Evolutionary conservation across 2,113 vertebrate species (phyloP), one percentile per base, ranked within the genome.

Genomic region (Poeciliopsis prolifica): DNA sequence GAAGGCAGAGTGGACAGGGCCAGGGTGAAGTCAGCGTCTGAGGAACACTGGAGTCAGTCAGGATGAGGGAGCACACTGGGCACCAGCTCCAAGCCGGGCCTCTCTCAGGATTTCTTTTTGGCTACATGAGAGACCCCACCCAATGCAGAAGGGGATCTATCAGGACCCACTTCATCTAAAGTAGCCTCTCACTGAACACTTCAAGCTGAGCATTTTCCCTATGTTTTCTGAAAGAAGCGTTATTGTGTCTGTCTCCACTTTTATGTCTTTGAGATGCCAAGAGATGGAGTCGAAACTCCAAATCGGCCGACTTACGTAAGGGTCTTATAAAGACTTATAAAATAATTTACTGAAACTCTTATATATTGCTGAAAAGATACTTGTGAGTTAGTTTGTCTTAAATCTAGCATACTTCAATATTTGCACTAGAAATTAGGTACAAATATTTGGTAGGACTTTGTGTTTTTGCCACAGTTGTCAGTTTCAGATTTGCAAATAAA

Each of bases 1-100:
- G 80, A 86, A 33, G 51, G 44, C 74, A 79, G 62, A 79, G 72
- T 80, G 62, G 76, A 65, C 64, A 64, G 71, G 77, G 74, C 71
- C 31, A 69, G 66, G 63, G 73, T 86, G 86, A 87, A 84, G 87
- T 84, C 89, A 89, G 79, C 37, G n/a, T 64, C 72, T 77, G 73
- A 81, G 58, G 86, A 91, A 91, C 89, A 91, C 81, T 83, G 61
- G 74, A 84, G 67, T 85, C 81, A 87, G 86, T 91, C 85, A 89
- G 83, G 78, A 80, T 81, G 79, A 85, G 74, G 75, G 74, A 84
- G 82, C 79, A 84, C n/a, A n/a, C 79, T 82, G 81, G 65, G 61
- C 77, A 82, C 37, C 62, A 72, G 80, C 78, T 86, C 76, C 88
- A 81, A 77, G 85, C 78, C 80, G 77, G 70, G 74, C 66, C 68